These are phyloP conservation scores for Gnathonemus echidnorhynchus DNA, from an alignment of 2,113 vertebrate genomes.

Conservation along the genomic window DNA sequence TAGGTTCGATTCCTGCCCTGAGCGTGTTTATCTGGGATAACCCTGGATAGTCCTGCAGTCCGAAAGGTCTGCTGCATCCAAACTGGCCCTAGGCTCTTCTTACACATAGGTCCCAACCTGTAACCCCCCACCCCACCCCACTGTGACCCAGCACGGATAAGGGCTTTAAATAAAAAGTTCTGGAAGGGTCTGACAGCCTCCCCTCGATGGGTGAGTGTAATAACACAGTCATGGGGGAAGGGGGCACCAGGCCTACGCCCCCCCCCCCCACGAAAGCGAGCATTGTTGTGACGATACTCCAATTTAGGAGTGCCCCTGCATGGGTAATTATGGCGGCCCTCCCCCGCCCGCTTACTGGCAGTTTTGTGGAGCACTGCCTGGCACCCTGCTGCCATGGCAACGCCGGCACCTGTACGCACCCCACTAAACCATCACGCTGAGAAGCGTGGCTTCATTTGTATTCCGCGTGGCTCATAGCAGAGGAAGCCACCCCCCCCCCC, in stretches of 20 bases:
- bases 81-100: not conserved
- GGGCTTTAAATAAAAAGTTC: not conserved
- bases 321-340: not conserved
- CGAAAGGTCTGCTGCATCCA: not conserved
- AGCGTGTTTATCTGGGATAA: not conserved
- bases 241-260: not conserved
- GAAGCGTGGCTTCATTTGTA: slow-evolving; percentile 15
- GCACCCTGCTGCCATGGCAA: slow-evolving; percentile 18
- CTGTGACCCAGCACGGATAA: not conserved
- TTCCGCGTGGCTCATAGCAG: not conserved
- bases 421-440: not conserved
- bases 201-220: not conserved
- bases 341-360: not conserved
- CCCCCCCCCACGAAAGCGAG: not conserved
- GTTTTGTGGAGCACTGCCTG: not conserved
- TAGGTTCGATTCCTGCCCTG: not conserved
- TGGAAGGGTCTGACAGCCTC: not conserved
- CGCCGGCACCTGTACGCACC: not conserved
- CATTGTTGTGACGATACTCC: not conserved
- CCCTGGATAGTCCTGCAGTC: not conserved
- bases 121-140: not conserved
- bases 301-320: not conserved
- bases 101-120: not conserved
- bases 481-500: not conserved
- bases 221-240: not conserved